A percentile compares a stretch with the other conserved stretches of the same genome.
These are phyloP conservation scores for Euplexia lucipara DNA, from an alignment of 2,888 invertebrate genomes.

Conservation along the genomic window DNA sequence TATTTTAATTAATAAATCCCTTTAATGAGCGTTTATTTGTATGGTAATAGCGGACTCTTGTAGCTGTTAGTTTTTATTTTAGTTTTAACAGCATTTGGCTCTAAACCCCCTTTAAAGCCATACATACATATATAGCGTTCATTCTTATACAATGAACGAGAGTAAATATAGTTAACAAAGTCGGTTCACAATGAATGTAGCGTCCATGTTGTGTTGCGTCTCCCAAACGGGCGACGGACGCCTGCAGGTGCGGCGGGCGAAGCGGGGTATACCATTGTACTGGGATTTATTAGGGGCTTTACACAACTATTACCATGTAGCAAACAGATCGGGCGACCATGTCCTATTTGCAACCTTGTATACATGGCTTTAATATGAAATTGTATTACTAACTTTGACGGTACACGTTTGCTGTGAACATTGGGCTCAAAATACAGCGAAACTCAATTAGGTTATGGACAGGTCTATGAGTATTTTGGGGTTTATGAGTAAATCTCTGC, in stretches of 20 bases:
- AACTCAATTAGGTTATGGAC: constrained; percentile 59
- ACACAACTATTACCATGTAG: constrained; percentile 54
- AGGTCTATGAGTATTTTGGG: constrained; percentile 42
- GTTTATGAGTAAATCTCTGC: constrained; percentile 56
- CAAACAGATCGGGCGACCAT: constrained; percentile 52
- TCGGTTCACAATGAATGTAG: constrained; percentile 25
- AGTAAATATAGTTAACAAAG: constrained; percentile 45
- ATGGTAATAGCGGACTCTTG: too few species aligned
- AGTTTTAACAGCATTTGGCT: too few species aligned
- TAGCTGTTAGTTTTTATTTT: too few species aligned
- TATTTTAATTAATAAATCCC: too few species aligned
- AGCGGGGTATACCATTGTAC: constrained; percentile 44
- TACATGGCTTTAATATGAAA: constrained; percentile 45
- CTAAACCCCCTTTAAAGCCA: too few species aligned
- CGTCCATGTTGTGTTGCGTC: constrained; percentile 23
- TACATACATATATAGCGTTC: neutral
- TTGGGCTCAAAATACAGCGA: constrained; percentile 26
- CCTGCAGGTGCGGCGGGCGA: constrained; percentile 35
- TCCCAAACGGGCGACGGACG: constrained; percentile 16
- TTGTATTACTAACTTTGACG: constrained; percentile 39
- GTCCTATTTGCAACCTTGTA: constrained; percentile 39
- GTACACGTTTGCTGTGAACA: constrained; percentile 40
- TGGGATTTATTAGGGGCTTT: constrained; percentile 58
- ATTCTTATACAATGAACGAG: constrained; percentile 7
- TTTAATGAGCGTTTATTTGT: too few species aligned